Percentiles rank a stretch among this genome's conserved stretches.
phyloP scores from a whole-genome alignment of 2,797 vertebrate genomes.

The Lutjanus argentimaculatus region DNA sequence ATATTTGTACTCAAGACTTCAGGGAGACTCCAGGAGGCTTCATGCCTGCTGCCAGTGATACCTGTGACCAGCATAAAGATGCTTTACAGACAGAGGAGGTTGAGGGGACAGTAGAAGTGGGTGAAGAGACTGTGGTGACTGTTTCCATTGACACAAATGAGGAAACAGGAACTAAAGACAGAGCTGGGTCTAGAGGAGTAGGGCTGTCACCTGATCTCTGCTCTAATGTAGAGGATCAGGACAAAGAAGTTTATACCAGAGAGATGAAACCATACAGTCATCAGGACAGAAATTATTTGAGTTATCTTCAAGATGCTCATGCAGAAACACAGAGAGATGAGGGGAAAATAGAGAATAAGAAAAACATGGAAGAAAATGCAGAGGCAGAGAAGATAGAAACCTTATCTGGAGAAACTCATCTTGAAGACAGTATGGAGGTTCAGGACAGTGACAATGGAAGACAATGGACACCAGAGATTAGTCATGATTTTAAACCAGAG shows the following conservation, averaged over 20 bases:
- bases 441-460: not conserved
- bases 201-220: not conserved
- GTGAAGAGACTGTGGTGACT: not conserved
- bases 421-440: not conserved
- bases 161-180: not conserved
- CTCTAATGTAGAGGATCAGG: not conserved
- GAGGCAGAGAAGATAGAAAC: not conserved
- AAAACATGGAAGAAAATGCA: not conserved
- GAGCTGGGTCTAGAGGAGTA: not conserved
- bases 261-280: not conserved
- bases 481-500: not conserved
- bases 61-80: rapidly evolving
- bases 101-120: not conserved
- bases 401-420: not conserved
- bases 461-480: not conserved
- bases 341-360: too few species aligned
- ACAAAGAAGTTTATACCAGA: too few species aligned
- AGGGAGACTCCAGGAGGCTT: not conserved
- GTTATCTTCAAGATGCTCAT: not conserved
- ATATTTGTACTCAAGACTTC: rapidly evolving
- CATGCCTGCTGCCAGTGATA: not conserved
- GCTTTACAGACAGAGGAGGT: not conserved
- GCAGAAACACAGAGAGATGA: too few species aligned
- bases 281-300: too few species aligned
- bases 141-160: rapidly evolving